These are phyloP conservation scores for Meloidogyne floridensis DNA, from an alignment of 1,140 invertebrate genomes.

Conservation along the genomic window DNA sequence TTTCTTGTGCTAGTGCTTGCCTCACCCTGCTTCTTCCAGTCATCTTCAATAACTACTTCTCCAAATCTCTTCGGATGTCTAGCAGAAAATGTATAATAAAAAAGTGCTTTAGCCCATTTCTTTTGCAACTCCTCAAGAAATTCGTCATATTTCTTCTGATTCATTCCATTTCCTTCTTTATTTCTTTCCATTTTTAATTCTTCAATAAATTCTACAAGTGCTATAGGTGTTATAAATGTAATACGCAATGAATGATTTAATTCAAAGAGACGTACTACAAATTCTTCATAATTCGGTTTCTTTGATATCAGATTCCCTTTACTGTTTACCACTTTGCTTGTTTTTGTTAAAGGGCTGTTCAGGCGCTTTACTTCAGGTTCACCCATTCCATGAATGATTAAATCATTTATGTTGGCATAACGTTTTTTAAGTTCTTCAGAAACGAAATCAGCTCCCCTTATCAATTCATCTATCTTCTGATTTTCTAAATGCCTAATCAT, in stretches of 20 bases:
- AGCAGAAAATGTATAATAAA: too few relatives aligned
- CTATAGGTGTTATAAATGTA: constrained; percentile 8
- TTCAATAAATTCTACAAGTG: constrained; percentile 15
- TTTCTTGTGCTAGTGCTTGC: neutral
- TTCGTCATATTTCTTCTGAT: neutral
- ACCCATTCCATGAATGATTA: neutral
- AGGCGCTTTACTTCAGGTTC: too few relatives aligned
- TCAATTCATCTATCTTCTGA: neutral
- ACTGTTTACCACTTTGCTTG: too few relatives aligned
- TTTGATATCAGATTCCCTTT: neutral
- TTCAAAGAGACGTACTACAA: constrained; percentile 11
- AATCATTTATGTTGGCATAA: constrained; percentile 16
- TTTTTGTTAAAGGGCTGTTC: too few relatives aligned
- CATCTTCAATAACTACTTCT: neutral
- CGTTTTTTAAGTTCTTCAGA: neutral
- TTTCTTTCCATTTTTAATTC: neutral
- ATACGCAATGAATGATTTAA: constrained; percentile 10
- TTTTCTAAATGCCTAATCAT: neutral
- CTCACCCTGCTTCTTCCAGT: too few relatives aligned
- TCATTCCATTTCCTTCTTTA: too few relatives aligned
- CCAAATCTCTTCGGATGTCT: neutral
- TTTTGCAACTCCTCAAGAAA: neutral
- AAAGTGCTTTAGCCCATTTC: too few relatives aligned
- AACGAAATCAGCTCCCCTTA: neutral
- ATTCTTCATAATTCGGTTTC: neutral